Evolutionary conservation across 2,797 vertebrate species (phyloP).

Genomic region (Anabas testudineus): DNA sequence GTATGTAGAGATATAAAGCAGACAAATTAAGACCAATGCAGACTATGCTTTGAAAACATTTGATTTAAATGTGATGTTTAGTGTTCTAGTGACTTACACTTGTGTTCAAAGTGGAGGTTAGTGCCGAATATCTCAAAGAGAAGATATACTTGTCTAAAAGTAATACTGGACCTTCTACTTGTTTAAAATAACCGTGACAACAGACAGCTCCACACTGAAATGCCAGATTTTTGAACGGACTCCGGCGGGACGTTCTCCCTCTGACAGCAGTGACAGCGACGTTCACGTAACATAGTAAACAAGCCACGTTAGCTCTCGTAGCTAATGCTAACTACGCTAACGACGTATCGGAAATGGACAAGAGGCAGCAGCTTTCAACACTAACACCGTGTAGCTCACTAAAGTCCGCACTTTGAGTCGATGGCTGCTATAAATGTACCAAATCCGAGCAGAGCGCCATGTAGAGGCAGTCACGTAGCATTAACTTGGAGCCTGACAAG

Average conservation of each 20-base stretch:
- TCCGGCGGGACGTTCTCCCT: not conserved
- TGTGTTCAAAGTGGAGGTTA: too few relatives aligned
- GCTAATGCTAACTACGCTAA: constrained; percentile 66
- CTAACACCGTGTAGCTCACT: fast-evolving
- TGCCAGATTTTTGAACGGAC: not conserved
- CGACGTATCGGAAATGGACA: constrained; percentile 59
- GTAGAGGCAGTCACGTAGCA: not conserved
- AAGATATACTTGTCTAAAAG: fast-evolving
- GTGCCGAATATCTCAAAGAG: not conserved
- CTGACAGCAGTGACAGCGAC: constrained; percentile 44
- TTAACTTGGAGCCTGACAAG: constrained; percentile 25
- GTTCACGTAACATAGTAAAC: constrained; percentile 69
- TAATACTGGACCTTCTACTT: fast-evolving
- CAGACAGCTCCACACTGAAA: fast-evolving
- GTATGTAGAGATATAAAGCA: fast-evolving
- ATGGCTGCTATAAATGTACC: not conserved
- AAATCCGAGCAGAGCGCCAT: not conserved
- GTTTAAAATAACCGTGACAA: fast-evolving
- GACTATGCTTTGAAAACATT: too few relatives aligned
- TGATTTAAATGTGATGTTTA: too few relatives aligned
- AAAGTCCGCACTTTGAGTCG: fast-evolving
- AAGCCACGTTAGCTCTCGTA: constrained; percentile 62
- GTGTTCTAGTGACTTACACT: too few relatives aligned
- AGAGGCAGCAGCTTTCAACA: not conserved
- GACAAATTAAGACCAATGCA: not conserved